phyloP scores from a whole-genome alignment of 2,797 vertebrate species.

The Pseudocheirus occidentalis region DNA sequence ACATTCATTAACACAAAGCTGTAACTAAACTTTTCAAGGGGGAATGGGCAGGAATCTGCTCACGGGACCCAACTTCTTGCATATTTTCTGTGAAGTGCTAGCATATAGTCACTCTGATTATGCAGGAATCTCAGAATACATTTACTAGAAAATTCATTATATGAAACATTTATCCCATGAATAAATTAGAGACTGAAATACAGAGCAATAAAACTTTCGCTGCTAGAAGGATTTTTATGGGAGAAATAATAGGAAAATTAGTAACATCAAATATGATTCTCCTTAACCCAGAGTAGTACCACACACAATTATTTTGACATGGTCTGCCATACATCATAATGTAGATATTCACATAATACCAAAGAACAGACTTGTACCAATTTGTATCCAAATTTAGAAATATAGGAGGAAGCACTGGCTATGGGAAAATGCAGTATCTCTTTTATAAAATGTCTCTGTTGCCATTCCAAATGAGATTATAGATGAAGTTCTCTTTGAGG shows the following conservation, averaged over 20 bases:
- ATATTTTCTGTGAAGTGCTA: slow-evolving; percentile 71
- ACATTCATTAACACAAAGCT: slow-evolving; percentile 74
- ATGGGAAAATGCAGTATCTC: slow-evolving; percentile 63
- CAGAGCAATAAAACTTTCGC: slow-evolving; percentile 86
- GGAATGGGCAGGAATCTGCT: slow-evolving; percentile 38
- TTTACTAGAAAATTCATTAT: slow-evolving; percentile 87
- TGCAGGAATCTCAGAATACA: slow-evolving; percentile 85
- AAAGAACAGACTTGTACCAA: slow-evolving; percentile 74
- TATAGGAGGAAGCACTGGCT: slow-evolving; percentile 65
- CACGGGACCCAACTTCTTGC: slow-evolving; percentile 73
- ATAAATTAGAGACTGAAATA: slow-evolving; percentile 87
- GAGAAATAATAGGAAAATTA: slow-evolving; percentile 88
- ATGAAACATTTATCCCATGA: slow-evolving; percentile 88
- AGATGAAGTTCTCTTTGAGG: slow-evolving; percentile 50
- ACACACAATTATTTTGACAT: slow-evolving; percentile 86
- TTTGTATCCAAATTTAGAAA: slow-evolving; percentile 78
- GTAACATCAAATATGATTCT: slow-evolving; percentile 87
- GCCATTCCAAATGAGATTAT: slow-evolving; percentile 37
- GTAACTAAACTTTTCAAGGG: slow-evolving; percentile 71
- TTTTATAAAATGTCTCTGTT: slow-evolving; percentile 66
- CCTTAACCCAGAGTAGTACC: slow-evolving; percentile 84
- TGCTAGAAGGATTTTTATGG: slow-evolving; percentile 87
- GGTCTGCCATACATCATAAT: slow-evolving; percentile 82
- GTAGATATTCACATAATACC: slow-evolving; percentile 80
- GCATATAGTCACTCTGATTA: slow-evolving; percentile 80